Conservation (phyloP, 2,888 invertebrate species). For the Drosophila meridionalis region DNA sequence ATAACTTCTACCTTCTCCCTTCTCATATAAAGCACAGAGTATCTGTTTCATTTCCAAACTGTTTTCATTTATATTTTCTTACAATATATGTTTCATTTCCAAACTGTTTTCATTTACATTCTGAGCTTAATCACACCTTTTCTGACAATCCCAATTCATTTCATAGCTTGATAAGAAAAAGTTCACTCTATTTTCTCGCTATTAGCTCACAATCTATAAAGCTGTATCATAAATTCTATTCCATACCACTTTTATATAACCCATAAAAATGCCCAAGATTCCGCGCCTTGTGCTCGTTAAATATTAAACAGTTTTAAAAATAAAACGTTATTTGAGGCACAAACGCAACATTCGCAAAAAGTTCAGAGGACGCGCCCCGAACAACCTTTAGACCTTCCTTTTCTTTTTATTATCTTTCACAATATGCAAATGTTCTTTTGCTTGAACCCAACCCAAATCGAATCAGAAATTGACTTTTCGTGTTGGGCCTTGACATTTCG, state of each 20-base stretch:
- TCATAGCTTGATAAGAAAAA: background rate
- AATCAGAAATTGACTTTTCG: constrained; percentile 17
- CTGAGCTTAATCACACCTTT: background rate
- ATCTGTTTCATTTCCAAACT: background rate
- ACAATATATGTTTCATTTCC: background rate
- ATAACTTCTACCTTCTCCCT: background rate
- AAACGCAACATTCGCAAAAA: constrained; percentile 50
- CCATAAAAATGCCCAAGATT: constrained; percentile 1
- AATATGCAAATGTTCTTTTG: constrained; percentile 57
- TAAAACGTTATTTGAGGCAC: constrained; percentile 60
- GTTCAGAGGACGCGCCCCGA: constrained; percentile 45
- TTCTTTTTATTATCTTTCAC: constrained; percentile 2
- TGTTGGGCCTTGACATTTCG: constrained; percentile 63
- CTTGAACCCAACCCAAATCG: constrained; percentile 27
- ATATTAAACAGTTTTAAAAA: constrained; percentile 50
- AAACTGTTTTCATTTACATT: background rate
- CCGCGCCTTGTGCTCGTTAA: constrained; percentile 22
- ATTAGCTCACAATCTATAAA: background rate
- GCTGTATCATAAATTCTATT: background rate
- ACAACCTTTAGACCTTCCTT: constrained; percentile 18
- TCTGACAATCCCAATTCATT: background rate
- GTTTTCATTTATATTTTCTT: background rate
- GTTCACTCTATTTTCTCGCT: background rate
- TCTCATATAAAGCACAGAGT: no score
- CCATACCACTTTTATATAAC: background rate